Conservation (phyloP, 2,888 invertebrate species). For the Amblyjoppa fuscipennis region DNA sequence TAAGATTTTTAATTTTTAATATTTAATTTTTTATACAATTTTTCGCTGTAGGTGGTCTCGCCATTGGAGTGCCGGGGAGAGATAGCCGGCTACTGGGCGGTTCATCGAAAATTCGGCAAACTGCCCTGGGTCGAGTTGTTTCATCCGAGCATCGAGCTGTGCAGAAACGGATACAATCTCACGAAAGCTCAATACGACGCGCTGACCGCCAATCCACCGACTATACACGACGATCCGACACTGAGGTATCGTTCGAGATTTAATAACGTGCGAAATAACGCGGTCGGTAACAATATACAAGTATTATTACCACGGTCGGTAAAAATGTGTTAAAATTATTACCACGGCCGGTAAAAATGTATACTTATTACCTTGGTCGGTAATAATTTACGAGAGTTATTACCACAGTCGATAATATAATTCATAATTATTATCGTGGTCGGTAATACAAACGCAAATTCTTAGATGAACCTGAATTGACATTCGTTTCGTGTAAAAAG, state of each 20-base stretch:
- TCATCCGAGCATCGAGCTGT: constrained; percentile 92
- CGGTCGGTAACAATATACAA: not conserved
- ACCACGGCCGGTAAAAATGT: no score
- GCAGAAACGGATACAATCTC: constrained; percentile 90
- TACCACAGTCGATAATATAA: not conserved
- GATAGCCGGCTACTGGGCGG: constrained; percentile 93
- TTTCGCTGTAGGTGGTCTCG: constrained; percentile 87
- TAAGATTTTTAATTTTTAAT: not conserved
- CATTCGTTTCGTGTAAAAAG: no score
- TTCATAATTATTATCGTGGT: constrained; percentile 14
- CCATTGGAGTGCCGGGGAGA: constrained; percentile 96
- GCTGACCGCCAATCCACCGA: constrained; percentile 86
- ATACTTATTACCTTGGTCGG: not conserved
- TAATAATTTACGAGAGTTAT: not conserved
- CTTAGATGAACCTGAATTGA: no score
- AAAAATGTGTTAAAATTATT: constrained; percentile 33
- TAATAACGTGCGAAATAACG: constrained; percentile 12
- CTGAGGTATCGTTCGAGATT: constrained; percentile 86
- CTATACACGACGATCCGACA: constrained; percentile 87
- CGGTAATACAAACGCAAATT: not conserved
- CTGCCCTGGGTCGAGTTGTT: constrained; percentile 93
- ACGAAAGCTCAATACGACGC: constrained; percentile 89
- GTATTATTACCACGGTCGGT: not conserved
- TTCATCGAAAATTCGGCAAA: constrained; percentile 91
- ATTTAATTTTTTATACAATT: not conserved